Percentiles rank a stretch among this genome's conserved stretches.
phyloP scores from a whole-genome alignment of 2,888 invertebrate species.

The Cryptus armator region DNA sequence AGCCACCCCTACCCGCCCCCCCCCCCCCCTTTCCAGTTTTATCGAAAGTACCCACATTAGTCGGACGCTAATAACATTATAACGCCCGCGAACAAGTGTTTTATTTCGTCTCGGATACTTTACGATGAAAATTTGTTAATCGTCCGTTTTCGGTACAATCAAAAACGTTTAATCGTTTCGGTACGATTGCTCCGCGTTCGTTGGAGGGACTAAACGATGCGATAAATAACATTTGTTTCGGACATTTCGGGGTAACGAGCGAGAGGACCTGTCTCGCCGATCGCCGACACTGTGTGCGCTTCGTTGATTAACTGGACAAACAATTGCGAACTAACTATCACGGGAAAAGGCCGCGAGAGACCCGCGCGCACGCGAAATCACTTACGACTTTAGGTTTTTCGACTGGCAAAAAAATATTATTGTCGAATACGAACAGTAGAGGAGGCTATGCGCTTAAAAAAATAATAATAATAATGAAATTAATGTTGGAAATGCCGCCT shows the following conservation, averaged over 20 bases:
- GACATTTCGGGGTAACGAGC: conserved; percentile 53
- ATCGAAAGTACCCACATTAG: background rate
- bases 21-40: background rate
- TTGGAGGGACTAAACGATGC: conserved; percentile 67
- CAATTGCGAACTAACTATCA: conserved; percentile 35
- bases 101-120: background rate
- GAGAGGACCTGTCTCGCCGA: background rate
- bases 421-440: no score
- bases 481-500: background rate
- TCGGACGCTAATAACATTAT: background rate
- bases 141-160: background rate
- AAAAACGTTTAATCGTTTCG: conserved; percentile 46
- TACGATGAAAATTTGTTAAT: background rate
- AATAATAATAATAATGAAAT: background rate
- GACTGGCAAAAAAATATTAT: no score
- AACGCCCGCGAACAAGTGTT: background rate
- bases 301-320: conserved; percentile 60
- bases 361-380: background rate
- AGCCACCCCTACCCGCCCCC: background rate
- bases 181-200: conserved; percentile 55
- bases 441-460: no score
- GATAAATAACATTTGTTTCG: conserved; percentile 79
- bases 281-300: conserved; percentile 34
- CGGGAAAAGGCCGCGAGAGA: conserved; percentile 28
- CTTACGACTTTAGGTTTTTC: no score